Percentiles rank a stretch among this genome's conserved stretches.
These are phyloP conservation scores for Hesperophylax magnus DNA, from an alignment of 1,140 invertebrate species.

Conservation along the genomic window DNA sequence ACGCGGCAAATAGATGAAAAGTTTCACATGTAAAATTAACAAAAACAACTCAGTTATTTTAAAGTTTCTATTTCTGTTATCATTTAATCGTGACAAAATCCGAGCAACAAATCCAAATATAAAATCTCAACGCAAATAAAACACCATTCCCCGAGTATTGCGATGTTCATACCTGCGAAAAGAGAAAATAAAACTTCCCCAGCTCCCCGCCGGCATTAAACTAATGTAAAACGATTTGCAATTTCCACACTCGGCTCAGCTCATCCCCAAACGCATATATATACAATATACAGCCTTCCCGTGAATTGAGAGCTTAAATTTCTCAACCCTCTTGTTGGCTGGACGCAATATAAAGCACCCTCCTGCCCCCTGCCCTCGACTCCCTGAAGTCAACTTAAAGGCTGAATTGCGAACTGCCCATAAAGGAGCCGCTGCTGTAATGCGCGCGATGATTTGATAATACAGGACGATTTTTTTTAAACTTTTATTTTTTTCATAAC, in stretches of 20 bases:
- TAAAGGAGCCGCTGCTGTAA: constrained; percentile 42
- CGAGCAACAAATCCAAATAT: no score
- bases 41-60: no score
- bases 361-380: constrained; percentile 8
- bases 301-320: constrained; percentile 36
- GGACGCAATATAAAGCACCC: constrained; percentile 37
- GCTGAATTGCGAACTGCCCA: constrained; percentile 41
- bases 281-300: not conserved
- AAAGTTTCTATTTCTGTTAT: no score
- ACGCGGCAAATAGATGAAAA: no score
- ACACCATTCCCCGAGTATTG: no score
- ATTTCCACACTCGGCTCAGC: constrained; percentile 32
- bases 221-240: constrained; percentile 38
- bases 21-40: no score
- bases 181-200: constrained; percentile 2
- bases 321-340: constrained; percentile 26
- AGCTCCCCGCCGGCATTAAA: constrained; percentile 13
- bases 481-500: not conserved
- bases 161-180: not conserved
- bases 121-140: no score
- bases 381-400: constrained; percentile 39
- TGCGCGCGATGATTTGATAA: constrained; percentile 38
- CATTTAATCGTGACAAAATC: no score
- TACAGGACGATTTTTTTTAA: constrained; percentile 1
- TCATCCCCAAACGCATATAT: constrained; percentile 13